Evolutionary conservation across 2,797 vertebrate genomes (phyloP).

Genomic region (Momotus momota): DNA sequence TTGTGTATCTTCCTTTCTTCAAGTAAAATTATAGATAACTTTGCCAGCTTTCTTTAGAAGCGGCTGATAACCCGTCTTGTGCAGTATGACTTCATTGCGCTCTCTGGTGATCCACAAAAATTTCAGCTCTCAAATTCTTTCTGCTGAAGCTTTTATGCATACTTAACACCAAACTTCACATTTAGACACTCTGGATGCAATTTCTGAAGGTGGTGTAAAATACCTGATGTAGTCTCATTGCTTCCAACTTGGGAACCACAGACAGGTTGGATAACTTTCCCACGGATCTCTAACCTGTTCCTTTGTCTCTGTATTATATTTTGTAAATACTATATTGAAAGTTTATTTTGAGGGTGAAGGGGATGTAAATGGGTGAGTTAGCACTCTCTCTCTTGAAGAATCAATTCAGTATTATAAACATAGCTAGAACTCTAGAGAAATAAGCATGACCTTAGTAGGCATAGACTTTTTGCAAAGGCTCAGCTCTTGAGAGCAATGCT

Average conservation of each 20-base stretch:
- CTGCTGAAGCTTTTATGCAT: background rate
- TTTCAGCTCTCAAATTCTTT: background rate
- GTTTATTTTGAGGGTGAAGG: background rate
- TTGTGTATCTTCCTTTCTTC: background rate
- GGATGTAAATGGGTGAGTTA: background rate
- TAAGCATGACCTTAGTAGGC: background rate
- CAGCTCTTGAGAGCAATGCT: background rate
- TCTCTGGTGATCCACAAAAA: background rate
- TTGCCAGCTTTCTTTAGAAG: background rate
- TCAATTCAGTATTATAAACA: background rate
- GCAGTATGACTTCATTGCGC: background rate
- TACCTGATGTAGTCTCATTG: background rate
- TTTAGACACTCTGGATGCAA: background rate
- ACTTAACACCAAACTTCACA: background rate
- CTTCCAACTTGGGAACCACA: background rate
- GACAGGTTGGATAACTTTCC: background rate
- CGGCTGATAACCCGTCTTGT: background rate
- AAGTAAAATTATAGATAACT: background rate
- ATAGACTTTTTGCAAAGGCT: background rate
- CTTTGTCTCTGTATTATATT: background rate
- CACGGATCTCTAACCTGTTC: background rate
- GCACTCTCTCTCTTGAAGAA: background rate
- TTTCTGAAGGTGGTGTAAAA: background rate
- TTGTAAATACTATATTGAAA: background rate
- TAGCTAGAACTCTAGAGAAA: background rate